These are phyloP conservation scores for Megalonaias nervosa DNA, from an alignment of 1,140 invertebrate genomes.

Conservation along the genomic window DNA sequence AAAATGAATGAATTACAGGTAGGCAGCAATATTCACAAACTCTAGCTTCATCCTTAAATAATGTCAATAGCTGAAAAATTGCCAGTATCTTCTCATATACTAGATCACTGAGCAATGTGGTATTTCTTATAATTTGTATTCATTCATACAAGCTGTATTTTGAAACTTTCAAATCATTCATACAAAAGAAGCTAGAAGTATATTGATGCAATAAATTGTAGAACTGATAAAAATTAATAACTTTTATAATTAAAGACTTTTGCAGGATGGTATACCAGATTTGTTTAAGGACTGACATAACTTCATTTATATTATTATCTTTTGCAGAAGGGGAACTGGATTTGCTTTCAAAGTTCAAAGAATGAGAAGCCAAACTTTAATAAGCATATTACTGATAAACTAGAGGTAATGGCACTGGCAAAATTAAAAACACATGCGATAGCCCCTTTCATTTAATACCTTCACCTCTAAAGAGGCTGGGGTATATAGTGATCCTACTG, in stretches of 20 bases:
- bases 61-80: no score
- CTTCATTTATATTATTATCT: constrained; percentile 7
- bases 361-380: constrained; percentile 59
- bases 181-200: not conserved
- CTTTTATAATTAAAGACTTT: not conserved
- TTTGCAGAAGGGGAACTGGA: constrained; percentile 65
- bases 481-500: not conserved
- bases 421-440: not conserved
- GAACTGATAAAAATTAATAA: not conserved
- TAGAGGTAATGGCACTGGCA: constrained; percentile 54
- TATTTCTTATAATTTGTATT: not conserved
- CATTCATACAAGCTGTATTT: not conserved
- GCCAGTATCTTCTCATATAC: no score
- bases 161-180: not conserved
- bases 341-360: constrained; percentile 69
- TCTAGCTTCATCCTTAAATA: no score
- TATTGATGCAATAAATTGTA: not conserved
- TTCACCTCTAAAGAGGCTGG: not conserved
- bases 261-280: not conserved
- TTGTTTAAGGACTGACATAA: not conserved
- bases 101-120: no score
- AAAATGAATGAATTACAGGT: not conserved
- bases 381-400: constrained; percentile 66
- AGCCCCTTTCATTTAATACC: not conserved
- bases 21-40: no score